Percentiles rank a stretch among this genome's conserved stretches.
phyloP scores from a whole-genome alignment of 2,113 vertebrate species.

The Crotophaga sulcirostris region DNA sequence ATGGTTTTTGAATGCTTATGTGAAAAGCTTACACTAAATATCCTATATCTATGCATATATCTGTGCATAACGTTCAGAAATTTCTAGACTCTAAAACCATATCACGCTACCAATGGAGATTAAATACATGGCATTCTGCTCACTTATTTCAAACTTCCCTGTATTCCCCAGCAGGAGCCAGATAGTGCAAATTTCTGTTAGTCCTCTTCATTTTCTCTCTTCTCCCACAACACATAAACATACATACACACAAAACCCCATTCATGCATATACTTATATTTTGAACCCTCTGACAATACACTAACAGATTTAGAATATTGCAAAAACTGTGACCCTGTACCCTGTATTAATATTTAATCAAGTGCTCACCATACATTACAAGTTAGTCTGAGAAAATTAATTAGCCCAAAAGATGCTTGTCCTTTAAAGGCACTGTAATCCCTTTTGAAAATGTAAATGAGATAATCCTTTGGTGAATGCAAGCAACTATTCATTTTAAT shows the following conservation, averaged over 20 bases:
- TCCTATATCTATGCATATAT: not conserved
- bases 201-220: not conserved
- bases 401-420: slow-evolving; percentile 58
- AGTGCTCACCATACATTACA: not conserved
- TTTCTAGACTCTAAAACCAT: slow-evolving; percentile 7
- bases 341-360: slow-evolving; percentile 54
- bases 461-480: slow-evolving; percentile 1
- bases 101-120: not conserved
- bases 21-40: slow-evolving; percentile 54
- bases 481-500: slow-evolving; percentile 40
- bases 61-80: slow-evolving; percentile 11
- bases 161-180: not conserved
- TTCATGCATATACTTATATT: not conserved
- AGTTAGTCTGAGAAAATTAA: slow-evolving; percentile 52
- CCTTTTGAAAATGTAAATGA: slow-evolving; percentile 69
- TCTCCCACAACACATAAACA: not conserved
- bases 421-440: slow-evolving; percentile 64
- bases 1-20: slow-evolving; percentile 52
- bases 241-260: not conserved
- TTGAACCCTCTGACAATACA: not conserved
- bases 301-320: slow-evolving; percentile 1
- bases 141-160: not conserved
- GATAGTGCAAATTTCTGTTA: not conserved
- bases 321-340: slow-evolving; percentile 1
- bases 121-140: not conserved